Base-by-base conservation (phyloP, 1,140 invertebrate species). In the Saccostrea echinata region DNA sequence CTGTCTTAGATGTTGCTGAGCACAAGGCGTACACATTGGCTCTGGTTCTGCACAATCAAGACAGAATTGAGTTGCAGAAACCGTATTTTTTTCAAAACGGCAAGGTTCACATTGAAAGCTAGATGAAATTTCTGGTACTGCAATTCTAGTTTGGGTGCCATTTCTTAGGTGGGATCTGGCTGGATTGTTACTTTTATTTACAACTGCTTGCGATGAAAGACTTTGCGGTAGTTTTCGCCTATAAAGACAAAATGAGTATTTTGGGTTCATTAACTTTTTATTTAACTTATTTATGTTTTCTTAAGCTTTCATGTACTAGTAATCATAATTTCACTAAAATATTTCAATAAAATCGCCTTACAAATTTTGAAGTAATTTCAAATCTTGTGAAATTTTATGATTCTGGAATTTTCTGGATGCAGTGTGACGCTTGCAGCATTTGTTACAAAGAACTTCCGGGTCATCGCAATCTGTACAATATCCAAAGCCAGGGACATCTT, bases 11-110 rank as follows among this genome's bases (percentile, higher is more conserved):
- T 61, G 55, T 61, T 61, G 55, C 4, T 61, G 55, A 18, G 18
- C 55, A 61, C 55, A 61, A 21, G 55, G 16, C 6, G 18, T 18
- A 61, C 55, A 61, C 55, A 61, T 61, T 21, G 55, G 55, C 8
- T 61, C 55, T n/a, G 55, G 55, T 61, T 61, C 55, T 61, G 18
- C 55, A 61, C 55, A 61, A n/a, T 61, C 55, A 61, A 61, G 55
- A 61, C 55, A 61, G 4, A 61, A 61, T 1, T 61, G 55, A 21
- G 55, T 61, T 18, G 55, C 55, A 21, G 18, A n/a, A 8, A 61
- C 55, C 0, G 18, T 61, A 6, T 21, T 61, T 21, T n/a, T 61
- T 61, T 61, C 55, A 61, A 61, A 61, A 6, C 18, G 55, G 21
- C 55, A 61, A 21, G 55, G 55, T 61, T 61, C 55, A 21, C 55